Evolutionary conservation across 2,113 vertebrate species (phyloP).

Genomic region (Sturnus vulgaris): DNA sequence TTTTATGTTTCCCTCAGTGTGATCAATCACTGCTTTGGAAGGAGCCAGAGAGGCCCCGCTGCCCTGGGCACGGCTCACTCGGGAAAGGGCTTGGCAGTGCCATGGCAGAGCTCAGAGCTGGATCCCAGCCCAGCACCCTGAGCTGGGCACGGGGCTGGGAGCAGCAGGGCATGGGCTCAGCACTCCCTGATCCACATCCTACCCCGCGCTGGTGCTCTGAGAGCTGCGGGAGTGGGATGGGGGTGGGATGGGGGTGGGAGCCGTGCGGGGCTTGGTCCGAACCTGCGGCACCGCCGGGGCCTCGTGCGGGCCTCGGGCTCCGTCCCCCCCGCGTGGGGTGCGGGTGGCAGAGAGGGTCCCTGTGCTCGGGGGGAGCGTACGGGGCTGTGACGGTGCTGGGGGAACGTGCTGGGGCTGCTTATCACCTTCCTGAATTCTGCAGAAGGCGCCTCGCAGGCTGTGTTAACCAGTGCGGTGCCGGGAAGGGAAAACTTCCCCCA

Average conservation of each 20-base stretch:
- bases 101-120: not conserved
- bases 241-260: not conserved
- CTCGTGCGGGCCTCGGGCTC: not conserved
- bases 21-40: constrained; percentile 30
- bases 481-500: not conserved
- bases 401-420: rapidly evolving
- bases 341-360: not conserved
- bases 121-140: not conserved
- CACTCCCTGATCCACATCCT: not conserved
- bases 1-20: not conserved
- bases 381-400: not conserved
- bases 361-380: rapidly evolving
- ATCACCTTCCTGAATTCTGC: not conserved
- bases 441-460: not conserved
- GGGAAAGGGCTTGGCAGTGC: not conserved
- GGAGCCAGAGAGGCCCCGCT: not conserved
- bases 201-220: not conserved
- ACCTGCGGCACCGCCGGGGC: not conserved
- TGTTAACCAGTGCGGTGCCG: not conserved
- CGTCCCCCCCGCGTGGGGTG: too few relatives aligned
- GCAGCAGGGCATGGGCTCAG: not conserved
- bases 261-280: not conserved
- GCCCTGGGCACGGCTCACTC: not conserved
- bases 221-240: not conserved
- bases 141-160: not conserved